Percentiles rank a stretch among this genome's conserved stretches.
Conservation (phyloP, 2,113 vertebrate genomes). For the Bubalus kerabau region DNA sequence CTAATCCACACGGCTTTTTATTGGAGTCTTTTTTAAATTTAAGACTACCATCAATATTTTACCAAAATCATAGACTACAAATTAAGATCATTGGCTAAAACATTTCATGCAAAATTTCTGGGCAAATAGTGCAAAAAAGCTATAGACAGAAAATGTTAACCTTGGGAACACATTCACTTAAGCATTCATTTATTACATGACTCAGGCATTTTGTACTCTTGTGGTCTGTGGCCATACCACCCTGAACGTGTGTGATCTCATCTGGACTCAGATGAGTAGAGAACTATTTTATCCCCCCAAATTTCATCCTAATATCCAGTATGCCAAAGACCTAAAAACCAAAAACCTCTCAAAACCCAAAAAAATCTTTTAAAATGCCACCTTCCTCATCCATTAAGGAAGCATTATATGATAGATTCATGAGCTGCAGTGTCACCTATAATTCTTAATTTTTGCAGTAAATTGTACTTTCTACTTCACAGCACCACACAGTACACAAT, state of each 20-base stretch:
- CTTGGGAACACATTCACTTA: not conserved
- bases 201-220: not conserved
- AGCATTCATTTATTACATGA: not conserved
- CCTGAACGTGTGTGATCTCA: not conserved
- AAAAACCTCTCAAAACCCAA: not conserved
- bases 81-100: not conserved
- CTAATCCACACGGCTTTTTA: not conserved
- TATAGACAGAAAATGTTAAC: not conserved
- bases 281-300: not conserved
- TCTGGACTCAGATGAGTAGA: not conserved
- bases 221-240: not conserved
- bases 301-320: not conserved
- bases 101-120: not conserved
- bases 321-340: not conserved
- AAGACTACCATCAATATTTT: not conserved
- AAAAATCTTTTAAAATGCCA: not conserved
- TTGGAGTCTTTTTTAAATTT: not conserved
- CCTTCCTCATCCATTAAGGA: slow-evolving; percentile 25
- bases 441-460: slow-evolving; percentile 29
- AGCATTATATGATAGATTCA: not conserved
- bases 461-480: slow-evolving; percentile 37
- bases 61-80: not conserved
- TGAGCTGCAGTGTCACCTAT: not conserved
- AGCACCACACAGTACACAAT: not conserved
- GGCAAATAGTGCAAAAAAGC: not conserved